A percentile compares a stretch with the other conserved stretches of the same genome.
These are phyloP conservation scores for Bombylius major DNA, from an alignment of 2,888 invertebrate genomes.

Conservation along the genomic window DNA sequence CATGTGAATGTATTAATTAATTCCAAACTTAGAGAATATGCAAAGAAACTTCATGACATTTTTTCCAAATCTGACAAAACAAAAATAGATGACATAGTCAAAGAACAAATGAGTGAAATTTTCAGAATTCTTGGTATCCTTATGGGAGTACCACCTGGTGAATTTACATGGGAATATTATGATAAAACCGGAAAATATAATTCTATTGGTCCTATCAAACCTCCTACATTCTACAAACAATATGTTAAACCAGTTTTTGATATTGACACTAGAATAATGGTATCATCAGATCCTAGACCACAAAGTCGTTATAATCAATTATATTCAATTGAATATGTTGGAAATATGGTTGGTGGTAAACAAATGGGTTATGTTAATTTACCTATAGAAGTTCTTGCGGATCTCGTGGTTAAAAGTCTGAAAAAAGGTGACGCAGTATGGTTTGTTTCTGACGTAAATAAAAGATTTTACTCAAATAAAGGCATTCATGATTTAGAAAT, in stretches of 20 bases:
- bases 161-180: slow-evolving; percentile 74
- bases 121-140: slow-evolving; percentile 75
- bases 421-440: slow-evolving; percentile 74
- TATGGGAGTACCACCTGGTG: slow-evolving; percentile 64
- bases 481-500: slow-evolving; percentile 66
- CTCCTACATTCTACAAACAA: slow-evolving; percentile 66
- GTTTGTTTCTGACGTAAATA: slow-evolving; percentile 85
- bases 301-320: too few species aligned
- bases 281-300: too few species aligned
- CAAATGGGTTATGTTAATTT: slow-evolving; percentile 79
- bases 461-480: slow-evolving; percentile 62
- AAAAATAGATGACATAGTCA: slow-evolving; percentile 48
- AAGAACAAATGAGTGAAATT: slow-evolving; percentile 59
- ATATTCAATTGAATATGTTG: too few species aligned
- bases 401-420: slow-evolving; percentile 62
- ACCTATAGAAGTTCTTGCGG: slow-evolving; percentile 61
- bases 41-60: slow-evolving; percentile 44
- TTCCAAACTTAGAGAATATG: slow-evolving; percentile 74
- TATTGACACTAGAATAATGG: slow-evolving; percentile 61
- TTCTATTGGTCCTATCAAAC: slow-evolving; percentile 60
- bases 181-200: slow-evolving; percentile 67
- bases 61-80: slow-evolving; percentile 50
- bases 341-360: slow-evolving; percentile 74
- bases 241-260: slow-evolving; percentile 67
- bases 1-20: too few species aligned